Base-by-base conservation (phyloP, 2,797 vertebrate genomes). In the Sebastes aleutianus region DNA sequence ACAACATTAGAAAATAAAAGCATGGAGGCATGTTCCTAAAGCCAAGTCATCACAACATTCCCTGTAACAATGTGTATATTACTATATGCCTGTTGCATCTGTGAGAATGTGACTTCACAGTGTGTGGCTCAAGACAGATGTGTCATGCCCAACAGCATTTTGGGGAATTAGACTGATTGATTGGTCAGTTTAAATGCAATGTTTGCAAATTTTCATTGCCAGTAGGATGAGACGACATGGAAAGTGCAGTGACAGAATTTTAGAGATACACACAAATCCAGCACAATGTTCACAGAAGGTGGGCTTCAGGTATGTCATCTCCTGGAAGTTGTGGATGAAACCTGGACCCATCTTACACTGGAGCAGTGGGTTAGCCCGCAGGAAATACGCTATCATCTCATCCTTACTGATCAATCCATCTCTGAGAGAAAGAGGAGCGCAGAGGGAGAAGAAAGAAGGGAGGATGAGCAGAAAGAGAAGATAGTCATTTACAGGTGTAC, bases 261-360 rank as follows among this genome's bases (percentile, higher is more conserved):
- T 29, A 50, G 32, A 83, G 26, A 90, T 91, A 98, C 98, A 94
- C 96, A 99, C 98, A 94, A 99, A 99, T 96, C 98, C 98, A 31
- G 98, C 97, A 83, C 98, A 99, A 83, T 99, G 98, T 91, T 99
- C 98, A 0, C 98, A 99, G 96, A 99, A 99, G 58, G 98, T 99
- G 82, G 98, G 98, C 85, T 97, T 99, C 89, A 99, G 96, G 93
- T 98, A 99, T 1, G 96, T 99, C 96, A 99, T 98, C 94, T 99
- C 98, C 87, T 98, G 98, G 88, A 99, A 99, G 88, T 95, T 98
- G 77, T 99, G 98, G 84, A 98, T 93, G 91, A 99, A 99, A 22
- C 98, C 98, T 1, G 97, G 98, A 66, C 98, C 97, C 98, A 99
- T 98, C 94, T 98, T 98, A 90, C 96, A 97, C 89, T 99, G 97